phyloP scores from a whole-genome alignment of 2,113 vertebrate genomes.

The Lycocorax pyrrhopterus region DNA sequence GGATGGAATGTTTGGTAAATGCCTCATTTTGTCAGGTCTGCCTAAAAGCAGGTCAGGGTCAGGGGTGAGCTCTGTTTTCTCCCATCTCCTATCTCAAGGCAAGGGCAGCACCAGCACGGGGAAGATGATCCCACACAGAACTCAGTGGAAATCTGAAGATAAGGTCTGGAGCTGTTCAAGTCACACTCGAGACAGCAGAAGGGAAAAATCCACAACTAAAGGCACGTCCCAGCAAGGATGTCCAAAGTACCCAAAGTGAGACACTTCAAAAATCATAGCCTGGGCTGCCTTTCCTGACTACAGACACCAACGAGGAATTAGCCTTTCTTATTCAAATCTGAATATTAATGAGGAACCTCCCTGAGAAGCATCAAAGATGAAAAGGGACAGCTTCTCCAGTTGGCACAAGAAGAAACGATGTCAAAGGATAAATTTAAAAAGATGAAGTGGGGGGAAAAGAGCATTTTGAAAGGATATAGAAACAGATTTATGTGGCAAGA shows the following conservation, averaged over 20 bases:
- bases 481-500: neutral
- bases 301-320: neutral
- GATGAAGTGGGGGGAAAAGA: neutral
- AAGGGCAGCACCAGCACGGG: neutral
- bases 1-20: neutral
- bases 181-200: neutral
- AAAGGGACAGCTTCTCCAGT: neutral
- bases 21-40: neutral
- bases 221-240: accelerated
- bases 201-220: neutral
- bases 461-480: neutral
- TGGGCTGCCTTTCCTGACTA: neutral
- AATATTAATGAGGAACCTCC: neutral
- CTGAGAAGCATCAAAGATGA: neutral
- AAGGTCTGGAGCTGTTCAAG: neutral
- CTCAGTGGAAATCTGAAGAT: accelerated
- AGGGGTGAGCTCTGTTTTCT: neutral
- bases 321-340: neutral
- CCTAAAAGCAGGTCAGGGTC: neutral
- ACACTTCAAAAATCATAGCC: neutral
- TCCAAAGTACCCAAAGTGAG: neutral
- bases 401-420: neutral
- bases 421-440: neutral
- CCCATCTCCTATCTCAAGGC: neutral
- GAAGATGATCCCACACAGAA: neutral